phyloP scores from a whole-genome alignment of 37 sponge, comb jelly and placozoan genomes.

The Chondrosia reniformis region DNA sequence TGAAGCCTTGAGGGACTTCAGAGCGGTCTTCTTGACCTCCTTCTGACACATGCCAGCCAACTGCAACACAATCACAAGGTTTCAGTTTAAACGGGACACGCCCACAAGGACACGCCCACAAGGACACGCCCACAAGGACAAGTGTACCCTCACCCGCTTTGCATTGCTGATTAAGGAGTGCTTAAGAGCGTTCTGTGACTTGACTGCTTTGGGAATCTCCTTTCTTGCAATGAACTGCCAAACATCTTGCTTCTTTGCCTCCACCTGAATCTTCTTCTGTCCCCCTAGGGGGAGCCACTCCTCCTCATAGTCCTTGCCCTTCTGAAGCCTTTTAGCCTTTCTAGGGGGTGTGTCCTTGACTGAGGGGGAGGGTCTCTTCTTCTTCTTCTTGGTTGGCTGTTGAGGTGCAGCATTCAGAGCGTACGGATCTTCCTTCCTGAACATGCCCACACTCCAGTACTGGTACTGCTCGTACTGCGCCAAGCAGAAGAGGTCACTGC shows the following conservation, averaged over 20 bases:
- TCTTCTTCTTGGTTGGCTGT: too few relatives aligned
- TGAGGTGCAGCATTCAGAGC: too few relatives aligned
- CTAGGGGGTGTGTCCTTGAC: neutral
- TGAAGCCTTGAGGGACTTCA: conserved; percentile 53
- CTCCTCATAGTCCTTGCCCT: conserved; percentile 4
- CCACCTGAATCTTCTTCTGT: too few relatives aligned
- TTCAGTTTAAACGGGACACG: too few relatives aligned
- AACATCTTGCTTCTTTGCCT: conserved; percentile 32
- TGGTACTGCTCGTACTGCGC: conserved; percentile 39
- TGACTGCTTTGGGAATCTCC: conserved; percentile 75
- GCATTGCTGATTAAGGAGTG: too few relatives aligned
- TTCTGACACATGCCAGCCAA: conserved; percentile 84
- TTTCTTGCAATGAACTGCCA: conserved; percentile 81
- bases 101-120: neutral
- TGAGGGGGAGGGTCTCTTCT: too few relatives aligned
- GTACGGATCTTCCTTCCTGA: conserved; percentile 45
- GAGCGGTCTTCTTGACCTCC: conserved; percentile 53
- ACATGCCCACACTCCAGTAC: conserved; percentile 64
- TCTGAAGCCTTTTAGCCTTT: neutral
- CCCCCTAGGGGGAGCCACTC: conserved; percentile 14
- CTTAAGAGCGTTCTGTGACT: too few relatives aligned
- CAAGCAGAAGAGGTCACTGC: neutral
- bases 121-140: neutral
- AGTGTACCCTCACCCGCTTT: neutral
- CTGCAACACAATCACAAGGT: too few relatives aligned